phyloP scores from a whole-genome alignment of 2,888 invertebrate genomes.

The Cylindroiulus punctatus region DNA sequence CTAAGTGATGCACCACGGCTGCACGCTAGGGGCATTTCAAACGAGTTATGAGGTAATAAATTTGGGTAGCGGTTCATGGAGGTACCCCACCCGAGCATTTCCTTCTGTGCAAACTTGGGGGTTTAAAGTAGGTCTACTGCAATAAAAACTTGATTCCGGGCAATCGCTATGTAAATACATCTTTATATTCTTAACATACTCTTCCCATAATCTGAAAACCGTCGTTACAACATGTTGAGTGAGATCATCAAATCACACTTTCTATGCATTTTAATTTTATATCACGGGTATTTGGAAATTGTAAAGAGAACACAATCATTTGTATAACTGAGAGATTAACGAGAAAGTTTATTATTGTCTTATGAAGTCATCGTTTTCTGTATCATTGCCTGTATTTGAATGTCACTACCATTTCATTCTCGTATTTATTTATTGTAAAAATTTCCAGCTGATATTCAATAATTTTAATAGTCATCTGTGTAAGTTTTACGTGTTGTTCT shows the following conservation, averaged over 20 bases:
- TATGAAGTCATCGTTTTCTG: background rate
- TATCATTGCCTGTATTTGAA: background rate
- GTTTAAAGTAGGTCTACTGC: slow-evolving; percentile 15
- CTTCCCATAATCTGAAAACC: background rate
- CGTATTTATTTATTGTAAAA: slow-evolving; percentile 9
- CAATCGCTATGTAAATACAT: slow-evolving; percentile 15
- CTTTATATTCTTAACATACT: background rate
- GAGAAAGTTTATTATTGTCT: too few species aligned
- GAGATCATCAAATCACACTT: too few species aligned
- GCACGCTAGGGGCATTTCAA: too few species aligned
- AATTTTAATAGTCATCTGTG: background rate
- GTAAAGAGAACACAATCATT: too few species aligned
- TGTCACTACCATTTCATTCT: too few species aligned
- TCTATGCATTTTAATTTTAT: too few species aligned
- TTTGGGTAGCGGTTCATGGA: background rate
- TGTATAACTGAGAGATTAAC: too few species aligned
- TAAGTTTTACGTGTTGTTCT: background rate
- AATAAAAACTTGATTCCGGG: background rate
- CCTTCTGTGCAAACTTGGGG: background rate
- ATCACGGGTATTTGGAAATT: too few species aligned
- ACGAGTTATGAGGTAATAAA: background rate
- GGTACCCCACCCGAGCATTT: background rate
- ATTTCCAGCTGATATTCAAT: background rate
- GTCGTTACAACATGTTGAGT: too few species aligned
- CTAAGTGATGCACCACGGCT: too few species aligned